Conservation (phyloP, 2,113 vertebrate genomes). For the Pelobates fuscus region DNA sequence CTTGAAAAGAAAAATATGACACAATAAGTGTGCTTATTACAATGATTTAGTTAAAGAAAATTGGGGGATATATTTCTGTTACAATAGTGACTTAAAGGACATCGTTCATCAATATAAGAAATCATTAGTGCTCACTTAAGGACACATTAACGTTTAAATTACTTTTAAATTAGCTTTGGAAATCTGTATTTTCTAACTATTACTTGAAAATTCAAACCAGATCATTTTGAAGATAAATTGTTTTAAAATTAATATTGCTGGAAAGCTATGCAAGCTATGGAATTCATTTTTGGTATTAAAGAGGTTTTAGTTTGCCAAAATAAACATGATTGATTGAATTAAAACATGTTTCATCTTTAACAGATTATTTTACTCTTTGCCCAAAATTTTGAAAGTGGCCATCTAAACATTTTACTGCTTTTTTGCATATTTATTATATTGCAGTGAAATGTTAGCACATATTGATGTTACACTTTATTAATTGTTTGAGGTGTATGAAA, state of each 20-base stretch:
- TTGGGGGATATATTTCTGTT: not conserved
- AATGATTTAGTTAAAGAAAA: not conserved
- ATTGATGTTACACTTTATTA: too few species aligned
- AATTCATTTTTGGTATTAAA: not conserved
- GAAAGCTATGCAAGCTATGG: not conserved
- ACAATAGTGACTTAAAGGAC: not conserved
- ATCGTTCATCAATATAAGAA: not conserved
- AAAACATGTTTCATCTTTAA: too few species aligned
- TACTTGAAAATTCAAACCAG: slow-evolving; percentile 4
- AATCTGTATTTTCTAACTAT: slow-evolving; percentile 1
- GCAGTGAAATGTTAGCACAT: too few species aligned
- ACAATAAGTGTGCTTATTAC: not conserved
- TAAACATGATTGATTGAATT: not conserved
- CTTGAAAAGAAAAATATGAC: not conserved
- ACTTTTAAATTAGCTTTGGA: slow-evolving; percentile 11
- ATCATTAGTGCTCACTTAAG: slow-evolving; percentile 11
- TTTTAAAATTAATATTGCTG: not conserved
- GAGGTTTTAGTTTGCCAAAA: not conserved
- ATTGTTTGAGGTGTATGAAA: too few species aligned
- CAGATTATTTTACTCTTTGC: too few species aligned
- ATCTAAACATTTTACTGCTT: too few species aligned
- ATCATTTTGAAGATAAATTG: slow-evolving; percentile 1
- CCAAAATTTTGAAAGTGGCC: too few species aligned
- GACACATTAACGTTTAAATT: slow-evolving; percentile 8
- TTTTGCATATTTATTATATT: too few species aligned